Base-by-base conservation (phyloP, 2,888 invertebrate genomes). In the Eurois occulta region DNA sequence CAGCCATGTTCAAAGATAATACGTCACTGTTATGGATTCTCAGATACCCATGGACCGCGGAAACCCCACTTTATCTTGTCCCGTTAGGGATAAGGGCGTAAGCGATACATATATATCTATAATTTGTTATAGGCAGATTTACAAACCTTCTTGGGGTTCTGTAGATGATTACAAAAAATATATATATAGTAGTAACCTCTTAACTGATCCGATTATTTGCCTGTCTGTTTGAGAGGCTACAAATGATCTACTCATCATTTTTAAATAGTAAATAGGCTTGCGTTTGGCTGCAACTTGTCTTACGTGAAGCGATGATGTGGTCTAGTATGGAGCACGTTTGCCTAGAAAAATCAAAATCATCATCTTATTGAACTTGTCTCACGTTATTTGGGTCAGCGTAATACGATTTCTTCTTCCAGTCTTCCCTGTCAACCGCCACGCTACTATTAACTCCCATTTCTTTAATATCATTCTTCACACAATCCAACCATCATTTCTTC, bases 51-150 rank as follows among this genome's bases (percentile, higher is more conserved):
- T 69, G 80, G 68, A 69, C 41, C 64, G 52, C 55, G 75, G 48
- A 18, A 65, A 75, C 80, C 68, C 65, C 75, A 58, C 68, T 80
- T 80, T 80, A 80, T 80, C 75, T 75, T 75, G 41, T 52, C 64
- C 64, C 55, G 55, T 48, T 10, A 64, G 11, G 46, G 80, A 75
- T 78, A 66, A 78, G 65, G 48, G 72, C 1, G 46, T 66, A 41
- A 72, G 32, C n/a, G 72, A 78, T 78, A 58, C 32, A 18, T 11
- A 41, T 28, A 16, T 28, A 72, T 10, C n/a, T 65, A 78, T 72
- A 58, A 78, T 28, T 58, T 60, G 58, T 7, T 24, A 18, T 28
- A 41, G 24, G 32, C n/a, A 65, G 13, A 41, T 58, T 55, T 72
- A n/a, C 6, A 55, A 11, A 35, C 24, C 3, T 18, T 8, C 16